Percentiles rank a stretch among this genome's conserved stretches.
These are phyloP conservation scores for Antheraea mylitta DNA, from an alignment of 1,140 invertebrate species.

Conservation along the genomic window DNA sequence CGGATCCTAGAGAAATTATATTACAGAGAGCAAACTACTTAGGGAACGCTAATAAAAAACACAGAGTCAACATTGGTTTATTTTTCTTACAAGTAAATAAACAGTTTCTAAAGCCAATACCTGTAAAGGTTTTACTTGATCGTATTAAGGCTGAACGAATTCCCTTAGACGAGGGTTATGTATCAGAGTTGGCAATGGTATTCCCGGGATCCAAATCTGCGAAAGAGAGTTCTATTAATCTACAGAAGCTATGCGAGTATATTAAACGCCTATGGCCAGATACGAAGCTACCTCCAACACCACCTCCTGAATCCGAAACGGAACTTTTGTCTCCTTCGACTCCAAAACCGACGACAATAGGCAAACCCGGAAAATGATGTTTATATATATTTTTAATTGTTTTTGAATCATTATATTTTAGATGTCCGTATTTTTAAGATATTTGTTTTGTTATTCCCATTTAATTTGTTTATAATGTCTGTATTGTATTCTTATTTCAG, in stretches of 20 bases:
- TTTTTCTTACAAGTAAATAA: constrained; percentile 33
- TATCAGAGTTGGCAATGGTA: constrained; percentile 23
- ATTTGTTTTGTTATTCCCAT: constrained; percentile 5
- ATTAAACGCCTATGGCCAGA: constrained; percentile 47
- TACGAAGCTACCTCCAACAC: constrained; percentile 42
- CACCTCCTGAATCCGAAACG: constrained; percentile 29
- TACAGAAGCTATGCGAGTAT: constrained; percentile 33
- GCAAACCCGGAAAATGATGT: constrained; percentile 17
- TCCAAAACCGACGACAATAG: constrained; percentile 4
- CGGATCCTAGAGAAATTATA: constrained; percentile 39
- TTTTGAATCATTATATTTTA: neutral
- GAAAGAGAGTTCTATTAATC: constrained; percentile 35
- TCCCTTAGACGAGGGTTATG: constrained; percentile 33
- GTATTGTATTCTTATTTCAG: neutral
- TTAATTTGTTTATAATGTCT: neutral
- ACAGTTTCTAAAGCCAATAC: constrained; percentile 22
- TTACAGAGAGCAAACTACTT: constrained; percentile 37
- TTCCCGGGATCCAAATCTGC: constrained; percentile 31
- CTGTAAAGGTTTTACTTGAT: constrained; percentile 31
- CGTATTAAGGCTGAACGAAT: constrained; percentile 19
- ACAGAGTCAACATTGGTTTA: constrained; percentile 32
- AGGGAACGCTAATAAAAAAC: constrained; percentile 27
- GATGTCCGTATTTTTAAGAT: neutral
- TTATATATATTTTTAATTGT: neutral
- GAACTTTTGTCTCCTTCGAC: neutral